Conservation (phyloP, 2,888 invertebrate genomes). For the Helicoverpa assulta region DNA sequence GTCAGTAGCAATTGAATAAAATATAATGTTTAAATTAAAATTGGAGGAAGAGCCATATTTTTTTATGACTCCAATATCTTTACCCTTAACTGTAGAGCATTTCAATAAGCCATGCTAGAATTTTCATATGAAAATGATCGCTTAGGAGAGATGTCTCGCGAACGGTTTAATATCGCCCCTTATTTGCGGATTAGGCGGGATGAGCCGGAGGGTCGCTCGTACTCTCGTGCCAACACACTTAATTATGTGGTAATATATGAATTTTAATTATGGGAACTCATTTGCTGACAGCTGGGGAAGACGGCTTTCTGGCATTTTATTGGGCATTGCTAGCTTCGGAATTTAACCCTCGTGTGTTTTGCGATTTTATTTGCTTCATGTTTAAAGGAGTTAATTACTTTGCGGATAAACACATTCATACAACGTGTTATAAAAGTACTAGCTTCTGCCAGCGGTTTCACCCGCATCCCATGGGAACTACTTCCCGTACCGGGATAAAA, state of each 20-base stretch:
- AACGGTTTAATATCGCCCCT: conserved; percentile 61
- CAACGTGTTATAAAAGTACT: too few relatives aligned
- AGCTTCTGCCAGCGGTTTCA: too few relatives aligned
- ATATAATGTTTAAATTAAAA: not conserved
- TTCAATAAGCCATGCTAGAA: conserved; percentile 36
- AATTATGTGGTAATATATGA: conserved; percentile 57
- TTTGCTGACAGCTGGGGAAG: conserved; percentile 20
- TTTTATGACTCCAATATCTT: conserved; percentile 15
- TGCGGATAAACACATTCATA: too few relatives aligned
- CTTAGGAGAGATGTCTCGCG: conserved; percentile 19
- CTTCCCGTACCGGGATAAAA: too few relatives aligned
- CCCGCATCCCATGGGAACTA: too few relatives aligned
- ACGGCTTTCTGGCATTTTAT: conserved; percentile 34
- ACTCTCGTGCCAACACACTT: conserved; percentile 31
- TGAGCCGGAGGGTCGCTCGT: conserved; percentile 20
- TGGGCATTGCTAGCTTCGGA: conserved; percentile 16
- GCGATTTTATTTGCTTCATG: too few relatives aligned
- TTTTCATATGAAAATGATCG: conserved; percentile 46
- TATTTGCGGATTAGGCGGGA: conserved; percentile 58
- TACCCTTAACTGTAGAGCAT: conserved; percentile 15
- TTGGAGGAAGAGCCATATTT: not conserved
- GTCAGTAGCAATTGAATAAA: conserved; percentile 4
- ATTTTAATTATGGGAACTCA: conserved; percentile 55
- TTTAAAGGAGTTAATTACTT: too few relatives aligned
- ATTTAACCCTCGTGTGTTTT: conserved; percentile 1